phyloP scores from a whole-genome alignment of 1,140 invertebrate genomes.

The Microplitis mediator region DNA sequence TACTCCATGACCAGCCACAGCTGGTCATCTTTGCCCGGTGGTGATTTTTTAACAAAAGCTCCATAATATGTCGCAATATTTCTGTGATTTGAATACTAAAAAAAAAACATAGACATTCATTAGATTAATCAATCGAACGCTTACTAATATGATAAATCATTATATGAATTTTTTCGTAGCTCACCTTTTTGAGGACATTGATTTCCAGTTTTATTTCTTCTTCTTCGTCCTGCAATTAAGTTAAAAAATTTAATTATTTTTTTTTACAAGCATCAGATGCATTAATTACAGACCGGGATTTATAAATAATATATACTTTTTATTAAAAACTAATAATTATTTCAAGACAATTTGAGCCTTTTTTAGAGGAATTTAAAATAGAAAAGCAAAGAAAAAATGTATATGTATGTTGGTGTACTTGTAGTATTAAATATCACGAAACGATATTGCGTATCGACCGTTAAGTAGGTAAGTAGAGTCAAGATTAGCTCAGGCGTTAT shows the following conservation, averaged over 20 bases:
- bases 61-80: conserved; percentile 99
- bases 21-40: conserved; percentile 98
- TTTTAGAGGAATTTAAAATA: background rate
- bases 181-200: conserved; percentile 92
- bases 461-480: conserved; percentile 48
- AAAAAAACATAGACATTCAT: conserved; percentile 8
- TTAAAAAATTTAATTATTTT: conserved; percentile 2
- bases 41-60: conserved; percentile 99
- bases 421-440: conserved; percentile 24
- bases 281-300: background rate
- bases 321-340: background rate
- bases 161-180: conserved; percentile 18
- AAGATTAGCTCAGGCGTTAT: conserved; percentile 40
- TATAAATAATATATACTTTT: background rate
- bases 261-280: too few relatives aligned
- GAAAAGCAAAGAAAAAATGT: conserved; percentile 20
- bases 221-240: conserved; percentile 85
- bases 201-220: conserved; percentile 99
- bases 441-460: conserved; percentile 31
- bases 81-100: conserved; percentile 95
- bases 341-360: background rate
- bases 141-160: background rate
- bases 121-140: background rate
- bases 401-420: conserved; percentile 4
- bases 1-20: conserved; percentile 99